Percentiles rank a stretch among this genome's conserved stretches.
phyloP scores from a whole-genome alignment of 1,140 invertebrate species.

The Pentalonia nigronervosa region DNA sequence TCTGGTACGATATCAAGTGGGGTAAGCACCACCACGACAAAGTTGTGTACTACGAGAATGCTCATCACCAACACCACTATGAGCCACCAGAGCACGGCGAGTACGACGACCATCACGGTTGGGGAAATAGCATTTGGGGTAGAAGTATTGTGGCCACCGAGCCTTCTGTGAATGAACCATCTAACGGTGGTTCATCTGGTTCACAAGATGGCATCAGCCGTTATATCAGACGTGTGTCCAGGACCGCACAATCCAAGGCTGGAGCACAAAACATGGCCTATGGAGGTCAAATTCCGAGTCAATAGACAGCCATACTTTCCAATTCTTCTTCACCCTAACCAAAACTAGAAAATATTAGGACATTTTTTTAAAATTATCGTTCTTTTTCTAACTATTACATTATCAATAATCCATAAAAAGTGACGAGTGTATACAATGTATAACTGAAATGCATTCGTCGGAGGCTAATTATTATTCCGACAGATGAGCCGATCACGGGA shows the following conservation, averaged over 20 bases:
- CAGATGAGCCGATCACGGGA: background rate
- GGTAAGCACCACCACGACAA: conserved; percentile 59
- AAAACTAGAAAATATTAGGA: conserved; percentile 6
- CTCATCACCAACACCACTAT: conserved; percentile 62
- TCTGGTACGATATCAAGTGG: conserved; percentile 61
- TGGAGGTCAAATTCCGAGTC: background rate
- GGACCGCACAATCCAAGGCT: background rate
- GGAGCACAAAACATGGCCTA: background rate
- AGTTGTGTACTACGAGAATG: conserved; percentile 63
- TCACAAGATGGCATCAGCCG: conserved; percentile 1
- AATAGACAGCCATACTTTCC: background rate
- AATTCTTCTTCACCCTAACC: background rate
- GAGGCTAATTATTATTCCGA: background rate
- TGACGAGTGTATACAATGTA: background rate
- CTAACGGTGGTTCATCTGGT: background rate
- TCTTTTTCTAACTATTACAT: background rate
- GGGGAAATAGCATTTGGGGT: conserved; percentile 61
- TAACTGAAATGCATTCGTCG: background rate
- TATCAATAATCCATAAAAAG: background rate
- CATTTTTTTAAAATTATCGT: background rate
- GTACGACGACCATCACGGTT: conserved; percentile 60
- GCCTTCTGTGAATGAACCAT: conserved; percentile 39
- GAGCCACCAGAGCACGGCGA: conserved; percentile 61
- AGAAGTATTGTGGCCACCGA: conserved; percentile 60
- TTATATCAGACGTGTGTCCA: conserved; percentile 39